Evolutionary conservation across 1,140 invertebrate genomes (phyloP).

Genomic region (Atta cephalotes): DNA sequence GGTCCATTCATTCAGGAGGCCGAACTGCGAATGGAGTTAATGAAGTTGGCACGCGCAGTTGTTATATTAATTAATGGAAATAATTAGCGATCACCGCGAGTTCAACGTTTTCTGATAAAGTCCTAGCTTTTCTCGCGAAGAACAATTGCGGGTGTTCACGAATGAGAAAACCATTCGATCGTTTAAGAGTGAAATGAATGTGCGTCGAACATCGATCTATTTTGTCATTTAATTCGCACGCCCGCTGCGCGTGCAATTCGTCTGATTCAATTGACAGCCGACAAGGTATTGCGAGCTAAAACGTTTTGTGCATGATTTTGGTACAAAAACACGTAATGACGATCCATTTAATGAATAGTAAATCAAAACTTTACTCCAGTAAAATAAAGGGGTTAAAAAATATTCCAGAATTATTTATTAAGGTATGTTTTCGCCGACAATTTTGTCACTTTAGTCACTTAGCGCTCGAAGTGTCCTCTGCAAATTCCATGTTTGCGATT

Average conservation of each 20-base stretch:
- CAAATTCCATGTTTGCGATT: background rate
- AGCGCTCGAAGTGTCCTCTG: background rate
- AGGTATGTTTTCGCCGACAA: background rate
- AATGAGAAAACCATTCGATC: constrained; percentile 19
- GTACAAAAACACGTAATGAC: background rate
- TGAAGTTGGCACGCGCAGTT: constrained; percentile 36
- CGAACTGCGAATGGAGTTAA: constrained; percentile 35
- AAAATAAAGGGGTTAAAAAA: background rate
- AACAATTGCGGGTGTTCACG: constrained; percentile 12
- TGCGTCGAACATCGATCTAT: constrained; percentile 5
- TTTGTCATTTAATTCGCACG: constrained; percentile 11
- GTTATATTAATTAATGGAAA: constrained; percentile 49
- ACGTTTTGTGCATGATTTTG: constrained; percentile 8
- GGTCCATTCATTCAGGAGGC: background rate
- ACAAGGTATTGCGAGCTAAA: background rate
- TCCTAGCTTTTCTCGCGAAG: background rate
- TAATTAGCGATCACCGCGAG: constrained; percentile 31
- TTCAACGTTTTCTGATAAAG: constrained; percentile 30
- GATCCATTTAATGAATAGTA: background rate
- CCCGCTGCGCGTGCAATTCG: background rate
- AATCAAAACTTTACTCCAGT: background rate
- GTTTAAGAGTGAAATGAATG: constrained; percentile 22
- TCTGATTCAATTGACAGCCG: constrained; percentile 8
- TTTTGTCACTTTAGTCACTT: background rate
- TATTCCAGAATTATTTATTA: background rate